Evolutionary conservation across 2,113 vertebrate species (phyloP), one percentile per base, ranked within the genome.

Genomic region (Anthoscopus minutus): DNA sequence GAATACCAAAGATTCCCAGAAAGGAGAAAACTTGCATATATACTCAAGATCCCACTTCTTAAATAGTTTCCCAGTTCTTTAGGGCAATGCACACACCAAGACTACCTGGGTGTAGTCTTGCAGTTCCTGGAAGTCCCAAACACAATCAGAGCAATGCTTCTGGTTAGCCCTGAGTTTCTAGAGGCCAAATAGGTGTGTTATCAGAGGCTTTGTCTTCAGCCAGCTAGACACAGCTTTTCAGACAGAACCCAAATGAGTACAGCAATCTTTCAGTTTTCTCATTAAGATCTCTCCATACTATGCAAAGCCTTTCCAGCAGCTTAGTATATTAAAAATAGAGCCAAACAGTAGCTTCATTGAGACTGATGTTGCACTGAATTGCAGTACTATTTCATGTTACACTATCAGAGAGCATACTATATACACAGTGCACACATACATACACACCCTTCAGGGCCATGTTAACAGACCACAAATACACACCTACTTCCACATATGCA

Each of bases 341-440:
- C 47, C 67, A 24, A 92, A 96, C 80, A 93, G 82, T 74, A 90
- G 54, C 38, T 86, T 81, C 82, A 90, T 93, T 96, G 90, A 95
- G 80, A 70, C 15, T 33, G 40, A 47, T 11, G 42, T 51, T 81
- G 61, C 11, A 64, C 65, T 87, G 79, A 95, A 93, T 42, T 47
- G 94, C 64, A 83, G n/a, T 35, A 73, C 33, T 81, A 50, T 88
- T 73, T 74, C 83, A 73, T 7, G 6, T 65, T 82, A 88, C 15
- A 15, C 57, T n/a, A 87, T 61, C 50, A 54, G 88, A 70, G 42
- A 50, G 62, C 51, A 37, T 11, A 81, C 47, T 86, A 31, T 82
- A 88, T 17, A 81, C 10, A 71, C 45, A 61, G n/a, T 7, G 20
- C 19, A 42, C 17, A 58, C 30, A 54, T 15, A 70, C 31, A 72